Percentiles rank a stretch among this genome's conserved stretches.
phyloP scores from a whole-genome alignment of 1,140 invertebrate genomes.

The Zaprionus ornatus region DNA sequence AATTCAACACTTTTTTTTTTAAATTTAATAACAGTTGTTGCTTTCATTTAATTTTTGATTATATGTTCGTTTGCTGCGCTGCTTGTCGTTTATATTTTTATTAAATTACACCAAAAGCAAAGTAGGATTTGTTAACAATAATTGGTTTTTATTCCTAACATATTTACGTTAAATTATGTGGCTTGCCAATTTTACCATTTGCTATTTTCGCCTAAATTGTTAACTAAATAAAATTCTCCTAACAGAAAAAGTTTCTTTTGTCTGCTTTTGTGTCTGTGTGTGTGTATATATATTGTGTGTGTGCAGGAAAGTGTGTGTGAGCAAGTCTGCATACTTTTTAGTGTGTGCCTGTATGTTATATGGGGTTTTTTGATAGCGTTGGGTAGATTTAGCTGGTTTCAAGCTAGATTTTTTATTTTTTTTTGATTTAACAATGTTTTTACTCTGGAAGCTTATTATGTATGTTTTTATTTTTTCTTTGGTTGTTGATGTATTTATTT shows the following conservation, averaged over 20 bases:
- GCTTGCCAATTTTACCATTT: conserved; percentile 64
- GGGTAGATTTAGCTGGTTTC: conserved; percentile 60
- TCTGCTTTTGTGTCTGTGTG: conserved; percentile 14
- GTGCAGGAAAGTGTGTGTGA: conserved; percentile 15
- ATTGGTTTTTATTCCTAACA: conserved; percentile 59
- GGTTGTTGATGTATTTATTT: conserved; percentile 78
- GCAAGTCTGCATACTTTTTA: no score
- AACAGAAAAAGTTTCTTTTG: conserved; percentile 58
- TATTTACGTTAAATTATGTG: conserved; percentile 70
- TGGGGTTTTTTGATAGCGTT: conserved; percentile 58
- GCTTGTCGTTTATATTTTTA: conserved; percentile 75
- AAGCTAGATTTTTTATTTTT: conserved; percentile 41
- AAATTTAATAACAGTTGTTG: conserved; percentile 57
- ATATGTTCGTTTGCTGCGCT: conserved; percentile 74
- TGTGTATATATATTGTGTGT: conserved; percentile 16
- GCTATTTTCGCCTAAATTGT: conserved; percentile 64
- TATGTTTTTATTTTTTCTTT: conserved; percentile 67
- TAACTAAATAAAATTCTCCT: conserved; percentile 72
- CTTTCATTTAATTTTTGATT: conserved; percentile 52
- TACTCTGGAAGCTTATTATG: conserved; percentile 58
- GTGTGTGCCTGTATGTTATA: conserved; percentile 22
- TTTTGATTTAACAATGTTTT: conserved; percentile 53
- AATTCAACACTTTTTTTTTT: conserved; percentile 43
- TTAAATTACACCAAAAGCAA: conserved; percentile 61
- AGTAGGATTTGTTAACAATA: conserved; percentile 61